A percentile compares a stretch with the other conserved stretches of the same genome.
These are phyloP conservation scores for Leguminivora glycinivorella DNA, from an alignment of 1,140 invertebrate species.

Conservation along the genomic window DNA sequence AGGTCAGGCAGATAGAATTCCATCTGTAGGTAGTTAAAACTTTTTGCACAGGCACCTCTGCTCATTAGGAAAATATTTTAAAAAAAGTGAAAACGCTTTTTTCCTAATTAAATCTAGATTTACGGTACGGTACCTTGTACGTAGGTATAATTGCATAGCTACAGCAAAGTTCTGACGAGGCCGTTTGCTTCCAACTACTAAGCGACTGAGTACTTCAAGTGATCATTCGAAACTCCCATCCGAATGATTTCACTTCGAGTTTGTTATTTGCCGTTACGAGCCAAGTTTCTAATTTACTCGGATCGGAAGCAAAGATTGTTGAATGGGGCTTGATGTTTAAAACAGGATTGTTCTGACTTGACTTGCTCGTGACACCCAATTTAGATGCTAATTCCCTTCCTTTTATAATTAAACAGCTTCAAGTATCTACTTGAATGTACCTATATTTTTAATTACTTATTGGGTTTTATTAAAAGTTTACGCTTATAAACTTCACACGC, in stretches of 20 bases:
- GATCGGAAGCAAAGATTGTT: constrained; percentile 9
- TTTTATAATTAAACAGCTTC: background rate
- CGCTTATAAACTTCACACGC: too few relatives aligned
- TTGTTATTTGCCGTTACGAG: constrained; percentile 5
- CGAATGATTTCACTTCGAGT: background rate
- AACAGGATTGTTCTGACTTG: background rate
- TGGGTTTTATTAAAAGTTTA: too few relatives aligned
- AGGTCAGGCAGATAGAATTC: too few relatives aligned
- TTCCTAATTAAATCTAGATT: too few relatives aligned
- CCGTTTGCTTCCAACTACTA: background rate
- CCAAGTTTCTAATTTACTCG: constrained; percentile 1
- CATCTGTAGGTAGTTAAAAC: too few relatives aligned
- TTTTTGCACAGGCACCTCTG: background rate
- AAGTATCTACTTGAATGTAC: too few relatives aligned
- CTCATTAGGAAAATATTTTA: too few relatives aligned
- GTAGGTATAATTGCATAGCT: too few relatives aligned
- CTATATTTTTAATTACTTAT: too few relatives aligned
- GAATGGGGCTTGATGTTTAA: background rate
- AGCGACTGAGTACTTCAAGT: background rate
- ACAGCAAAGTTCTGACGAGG: background rate
- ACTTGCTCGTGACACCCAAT: background rate
- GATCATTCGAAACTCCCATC: background rate
- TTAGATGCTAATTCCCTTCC: background rate
- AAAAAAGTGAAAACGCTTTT: too few relatives aligned
- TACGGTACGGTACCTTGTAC: too few relatives aligned